Base-by-base conservation (phyloP, 2,888 invertebrate species). In the Meteorus cinctellus region DNA sequence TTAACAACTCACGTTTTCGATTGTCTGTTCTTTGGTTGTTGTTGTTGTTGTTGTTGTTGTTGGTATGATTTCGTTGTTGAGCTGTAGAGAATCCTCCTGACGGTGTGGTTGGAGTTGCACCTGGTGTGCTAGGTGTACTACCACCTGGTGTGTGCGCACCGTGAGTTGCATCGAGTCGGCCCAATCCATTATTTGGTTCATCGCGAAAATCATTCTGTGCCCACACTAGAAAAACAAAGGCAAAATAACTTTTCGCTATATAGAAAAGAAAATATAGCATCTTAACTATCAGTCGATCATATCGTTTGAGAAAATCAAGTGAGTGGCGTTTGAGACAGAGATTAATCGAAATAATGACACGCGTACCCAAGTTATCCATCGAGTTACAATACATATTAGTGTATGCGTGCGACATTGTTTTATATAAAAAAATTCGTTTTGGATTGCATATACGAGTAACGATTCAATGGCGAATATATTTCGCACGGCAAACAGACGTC, bases 181-280 rank as follows among this genome's bases (percentile, higher is more conserved):
- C 90, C 82, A 91, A 88, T 16, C 90, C 90, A 36, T 95, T 94
- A 84, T 95, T 96, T 81, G 95, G 93, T 83, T 93, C 94, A 91
- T 96, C 96, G 83, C 96, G 93, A 90, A 96, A 96, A 91, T 96
- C 96, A 80, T 95, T 95, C 90, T 96, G 96, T 80, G 96, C 96
- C 96, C 96, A 96, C 90, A 96, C 96, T 96, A 94, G 4, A 24
- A 55, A 83, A 93, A 93, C 89, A 16, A 68, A 19, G 63, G 19
- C 60, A 76, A 34, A 63, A 27, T 14, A 19, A 24, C 24, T 24
- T 24, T 24, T 24, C 24, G 1, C 24, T 1, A 24, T 24, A 24
- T 24, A 24, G 24, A 24, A 24, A 24, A 24, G 24, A 24, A 0
- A 24, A 24, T 24, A 24, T 24, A 24, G 24, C 24, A 24, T 24